Percentiles rank a stretch among this genome's conserved stretches.
These are phyloP conservation scores for Pectinophora gossypiella DNA, from an alignment of 1,140 invertebrate genomes.

Conservation along the genomic window DNA sequence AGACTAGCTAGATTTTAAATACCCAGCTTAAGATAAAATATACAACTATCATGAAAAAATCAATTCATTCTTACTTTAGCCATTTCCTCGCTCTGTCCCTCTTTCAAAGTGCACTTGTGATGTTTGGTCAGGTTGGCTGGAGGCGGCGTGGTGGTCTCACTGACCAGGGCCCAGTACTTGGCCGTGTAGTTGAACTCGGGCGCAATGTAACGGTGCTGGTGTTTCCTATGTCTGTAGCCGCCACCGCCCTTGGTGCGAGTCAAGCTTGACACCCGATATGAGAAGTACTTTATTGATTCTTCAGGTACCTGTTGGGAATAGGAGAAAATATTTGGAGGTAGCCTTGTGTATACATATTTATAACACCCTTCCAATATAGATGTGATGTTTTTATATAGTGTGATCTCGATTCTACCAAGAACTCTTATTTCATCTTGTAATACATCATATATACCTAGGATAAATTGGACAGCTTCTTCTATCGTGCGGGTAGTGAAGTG, in stretches of 20 bases:
- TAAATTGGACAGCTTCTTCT: too few species aligned
- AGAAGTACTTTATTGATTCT: slow-evolving; percentile 55
- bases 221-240: slow-evolving; percentile 53
- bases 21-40: too few species aligned
- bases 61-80: slow-evolving; percentile 49
- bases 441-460: too few species aligned
- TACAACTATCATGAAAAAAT: too few species aligned
- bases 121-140: slow-evolving; percentile 45
- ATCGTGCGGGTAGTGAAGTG: too few species aligned
- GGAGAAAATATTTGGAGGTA: too few species aligned
- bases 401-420: too few species aligned
- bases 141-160: slow-evolving; percentile 50
- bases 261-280: slow-evolving; percentile 61
- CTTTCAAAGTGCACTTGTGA: slow-evolving; percentile 63
- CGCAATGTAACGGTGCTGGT: slow-evolving; percentile 62
- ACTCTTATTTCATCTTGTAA: too few species aligned
- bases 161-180: slow-evolving; percentile 64
- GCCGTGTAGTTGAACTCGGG: slow-evolving; percentile 65
- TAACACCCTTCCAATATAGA: too few species aligned
- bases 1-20: too few species aligned
- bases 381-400: too few species aligned
- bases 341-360: too few species aligned
- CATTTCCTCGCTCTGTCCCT: slow-evolving; percentile 53
- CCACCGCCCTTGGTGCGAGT: slow-evolving; percentile 59
- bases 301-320: slow-evolving; percentile 54